Evolutionary conservation across 1,140 invertebrate genomes (phyloP), one percentile per base, ranked within the genome.

Genomic region (Neodiprion lecontei): DNA sequence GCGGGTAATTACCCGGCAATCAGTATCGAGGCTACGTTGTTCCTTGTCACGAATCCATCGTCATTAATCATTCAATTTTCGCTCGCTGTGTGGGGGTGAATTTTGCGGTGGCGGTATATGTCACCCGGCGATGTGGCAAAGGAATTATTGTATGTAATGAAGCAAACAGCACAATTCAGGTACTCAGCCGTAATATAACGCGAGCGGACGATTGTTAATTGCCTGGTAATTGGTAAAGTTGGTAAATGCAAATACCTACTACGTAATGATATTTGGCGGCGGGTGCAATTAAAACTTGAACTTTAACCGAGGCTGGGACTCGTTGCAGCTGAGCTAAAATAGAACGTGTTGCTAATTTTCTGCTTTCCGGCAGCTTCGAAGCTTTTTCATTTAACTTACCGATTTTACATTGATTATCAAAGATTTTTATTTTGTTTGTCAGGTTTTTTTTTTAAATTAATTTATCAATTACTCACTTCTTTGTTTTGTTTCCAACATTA

Each of bases 191-290:
- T 40, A 40, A 40, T 40, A 40, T 40, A 40, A 40, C 28, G 2
- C 28, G 28, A 61, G n/a, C n/a, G 53, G 53, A 14, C n/a, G 53
- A 61, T 61, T 61, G 53, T 61, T 61, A 61, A 61, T 61, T 61
- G n/a, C 53, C 7, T 17, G 53, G 53, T 61, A 61, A 61, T 17
- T 61, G 53, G 53, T 61, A 61, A 17, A 61, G 53, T 61, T 61
- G 53, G 11, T 61, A 61, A 61, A 61, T 61, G 53, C 53, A 61
- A 61, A 61, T 61, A 61, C 11, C 53, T 61, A 61, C n/a, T 61
- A 61, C 53, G n/a, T 61, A 61, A 61, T 17, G 53, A 61, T 17
- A 61, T 17, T 61, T 61, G n/a, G n/a, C 53, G 53, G 53, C 53
- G 11, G 8, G 11, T 14, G 53, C 53, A 61, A 61, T 61, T 61